Evolutionary conservation across 1,140 invertebrate species (phyloP).

Genomic region (Protaetia brevitarsis): DNA sequence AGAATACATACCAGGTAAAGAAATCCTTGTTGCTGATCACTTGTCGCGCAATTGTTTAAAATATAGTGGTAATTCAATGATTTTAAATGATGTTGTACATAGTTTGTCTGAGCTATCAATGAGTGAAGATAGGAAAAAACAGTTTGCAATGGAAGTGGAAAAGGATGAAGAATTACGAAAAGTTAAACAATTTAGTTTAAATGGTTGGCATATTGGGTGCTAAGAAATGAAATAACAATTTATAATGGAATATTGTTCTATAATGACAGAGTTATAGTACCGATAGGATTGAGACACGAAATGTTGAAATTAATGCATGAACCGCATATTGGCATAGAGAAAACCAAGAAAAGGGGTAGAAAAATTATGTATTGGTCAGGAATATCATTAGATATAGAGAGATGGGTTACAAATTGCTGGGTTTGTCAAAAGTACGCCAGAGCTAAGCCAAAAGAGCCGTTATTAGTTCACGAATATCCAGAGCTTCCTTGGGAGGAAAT

Average conservation of each 20-base stretch:
- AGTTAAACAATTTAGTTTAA: background rate
- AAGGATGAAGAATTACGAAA: constrained; percentile 2
- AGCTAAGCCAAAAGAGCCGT: background rate
- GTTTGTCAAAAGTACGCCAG: constrained; percentile 2
- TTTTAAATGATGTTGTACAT: background rate
- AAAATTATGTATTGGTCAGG: constrained; percentile 18
- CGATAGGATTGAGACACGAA: constrained; percentile 1
- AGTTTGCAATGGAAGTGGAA: background rate
- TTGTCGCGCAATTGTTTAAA: background rate
- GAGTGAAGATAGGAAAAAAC: background rate
- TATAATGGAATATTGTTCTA: constrained; percentile 4
- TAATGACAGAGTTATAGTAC: constrained; percentile 22
- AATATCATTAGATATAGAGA: background rate
- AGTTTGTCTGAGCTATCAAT: background rate
- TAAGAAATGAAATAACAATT: background rate
- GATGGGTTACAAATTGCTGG: background rate
- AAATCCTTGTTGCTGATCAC: no score
- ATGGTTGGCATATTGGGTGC: background rate
- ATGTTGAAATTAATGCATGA: constrained; percentile 18
- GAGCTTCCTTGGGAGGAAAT: background rate
- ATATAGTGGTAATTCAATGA: background rate
- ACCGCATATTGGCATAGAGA: constrained; percentile 7
- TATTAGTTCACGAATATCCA: background rate
- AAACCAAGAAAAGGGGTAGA: constrained; percentile 1
- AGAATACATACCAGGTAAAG: no score